These are phyloP conservation scores for Crenuchus spilurus DNA, from an alignment of 2,797 vertebrate genomes.

Conservation along the genomic window DNA sequence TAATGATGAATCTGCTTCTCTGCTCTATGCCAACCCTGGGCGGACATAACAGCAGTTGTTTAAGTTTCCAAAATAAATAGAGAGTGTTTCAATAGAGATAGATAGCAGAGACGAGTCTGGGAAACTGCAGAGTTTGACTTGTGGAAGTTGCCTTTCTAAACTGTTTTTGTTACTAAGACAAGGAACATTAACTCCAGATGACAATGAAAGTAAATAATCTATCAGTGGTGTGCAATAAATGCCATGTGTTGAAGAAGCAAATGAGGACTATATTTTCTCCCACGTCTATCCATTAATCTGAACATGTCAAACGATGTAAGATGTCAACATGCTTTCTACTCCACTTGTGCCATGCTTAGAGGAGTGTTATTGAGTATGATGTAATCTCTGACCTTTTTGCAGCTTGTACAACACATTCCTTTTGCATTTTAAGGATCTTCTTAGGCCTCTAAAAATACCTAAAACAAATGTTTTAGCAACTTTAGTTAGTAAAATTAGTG, in stretches of 20 bases:
- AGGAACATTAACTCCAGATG: conserved; percentile 86
- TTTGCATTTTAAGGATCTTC: background rate
- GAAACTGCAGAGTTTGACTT: conserved; percentile 83
- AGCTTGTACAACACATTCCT: background rate
- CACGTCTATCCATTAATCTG: conserved; percentile 62
- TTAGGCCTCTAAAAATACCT: background rate
- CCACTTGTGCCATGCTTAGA: conserved; percentile 54
- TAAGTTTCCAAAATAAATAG: conserved; percentile 85
- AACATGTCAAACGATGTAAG: conserved; percentile 43
- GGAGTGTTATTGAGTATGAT: conserved; percentile 15
- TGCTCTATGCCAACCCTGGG: conserved; percentile 75
- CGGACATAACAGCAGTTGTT: conserved; percentile 83
- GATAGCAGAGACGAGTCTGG: conserved; percentile 81
- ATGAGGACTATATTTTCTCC: conserved; percentile 66
- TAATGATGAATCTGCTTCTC: conserved; percentile 80
- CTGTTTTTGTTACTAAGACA: conserved; percentile 85
- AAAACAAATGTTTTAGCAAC: too few species aligned
- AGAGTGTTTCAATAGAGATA: conserved; percentile 82
- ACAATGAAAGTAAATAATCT: conserved; percentile 82
- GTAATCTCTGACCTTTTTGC: conserved; percentile 14
- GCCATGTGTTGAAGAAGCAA: conserved; percentile 72
- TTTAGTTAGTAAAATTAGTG: too few species aligned
- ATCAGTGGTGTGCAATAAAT: conserved; percentile 75
- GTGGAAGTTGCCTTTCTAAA: conserved; percentile 87
- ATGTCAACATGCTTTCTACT: conserved; percentile 57